Percentiles rank a stretch among this genome's conserved stretches.
phyloP scores from a whole-genome alignment of 2,113 vertebrate genomes.

The Rhinichthys klamathensis region DNA sequence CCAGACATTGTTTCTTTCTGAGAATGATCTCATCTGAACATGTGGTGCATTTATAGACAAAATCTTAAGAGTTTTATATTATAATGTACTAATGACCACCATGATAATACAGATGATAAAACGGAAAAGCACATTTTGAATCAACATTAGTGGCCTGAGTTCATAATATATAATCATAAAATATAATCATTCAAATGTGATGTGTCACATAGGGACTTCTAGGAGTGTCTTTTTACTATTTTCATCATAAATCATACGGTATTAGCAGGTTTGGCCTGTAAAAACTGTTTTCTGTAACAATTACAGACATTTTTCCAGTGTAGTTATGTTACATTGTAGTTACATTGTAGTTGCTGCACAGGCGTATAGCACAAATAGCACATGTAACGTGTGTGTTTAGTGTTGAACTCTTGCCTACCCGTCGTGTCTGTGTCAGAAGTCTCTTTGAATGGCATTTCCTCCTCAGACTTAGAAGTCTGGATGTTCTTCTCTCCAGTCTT shows the following conservation, averaged over 20 bases:
- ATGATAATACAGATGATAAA: neutral
- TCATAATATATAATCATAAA: too few species aligned
- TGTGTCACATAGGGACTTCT: neutral
- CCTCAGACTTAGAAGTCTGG: neutral
- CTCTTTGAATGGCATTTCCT: constrained; percentile 28
- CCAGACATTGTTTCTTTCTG: too few species aligned
- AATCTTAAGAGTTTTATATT: too few species aligned
- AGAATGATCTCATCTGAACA: too few species aligned
- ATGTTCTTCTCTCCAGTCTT: neutral
- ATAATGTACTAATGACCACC: neutral
- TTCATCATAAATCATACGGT: neutral
- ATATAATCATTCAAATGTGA: neutral
- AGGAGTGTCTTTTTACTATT: neutral
- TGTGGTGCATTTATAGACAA: too few species aligned
- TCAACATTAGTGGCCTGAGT: neutral
- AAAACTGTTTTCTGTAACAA: too few species aligned
- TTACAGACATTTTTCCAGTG: neutral
- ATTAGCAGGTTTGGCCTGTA: too few species aligned
- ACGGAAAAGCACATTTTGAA: neutral
- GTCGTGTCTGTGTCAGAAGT: constrained; percentile 31
- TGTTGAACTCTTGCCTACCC: constrained; percentile 56
- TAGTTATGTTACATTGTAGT: neutral
- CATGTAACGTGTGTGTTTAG: neutral
- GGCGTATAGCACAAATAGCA: neutral
- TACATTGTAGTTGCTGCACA: neutral